Base-by-base conservation (phyloP, 2,888 invertebrate genomes). In the Nomada ferruginata region DNA sequence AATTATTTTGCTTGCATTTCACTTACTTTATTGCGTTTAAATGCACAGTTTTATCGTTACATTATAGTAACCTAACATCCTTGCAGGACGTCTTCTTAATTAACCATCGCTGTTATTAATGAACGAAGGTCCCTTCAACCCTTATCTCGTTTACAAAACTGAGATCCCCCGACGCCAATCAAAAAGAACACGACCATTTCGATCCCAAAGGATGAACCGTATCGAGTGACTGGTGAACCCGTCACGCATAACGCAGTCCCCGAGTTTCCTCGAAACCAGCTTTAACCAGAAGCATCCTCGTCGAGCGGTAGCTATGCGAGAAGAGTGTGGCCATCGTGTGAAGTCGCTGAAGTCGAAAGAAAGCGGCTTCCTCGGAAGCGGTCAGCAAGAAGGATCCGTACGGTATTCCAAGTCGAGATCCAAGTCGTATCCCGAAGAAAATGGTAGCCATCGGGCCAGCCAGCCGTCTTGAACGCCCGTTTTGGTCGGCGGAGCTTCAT, bases 401-500 rank as follows among this genome's bases (percentile, higher is more conserved):
- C 83, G 87, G 84, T 87, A 85, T 89, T 89, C 89, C 89, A 78
- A 89, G 89, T 87, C 79, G 82, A 85, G 84, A 84, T 36, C 36
- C 36, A 36, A 36, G 36, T 36, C 36, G 36, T 79, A 84, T 84
- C 84, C 81, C 82, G 84, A 85, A 80, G 84, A 89, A 90, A 89
- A 87, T 83, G 85, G 89, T 82, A 86, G 63, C 76, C 83, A 81
- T 80, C 76, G 85, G 84, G 73, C 87, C 84, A 68, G 70, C 82
- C 81, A 76, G 87, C 72, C 88, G 86, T 83, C 87, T 79, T 63
- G 82, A 81, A 90, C 87, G 89, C 90, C 90, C 90, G 88, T 90
- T 91, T 91, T 91, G 91, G 92, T 91, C 83, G 89, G 85, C 85
- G 82, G 80, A 78, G 86, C 84, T 88, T 91, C 90, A 89, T 91